phyloP scores from a whole-genome alignment of 2,797 vertebrate genomes.

The Microcaecilia unicolor region DNA sequence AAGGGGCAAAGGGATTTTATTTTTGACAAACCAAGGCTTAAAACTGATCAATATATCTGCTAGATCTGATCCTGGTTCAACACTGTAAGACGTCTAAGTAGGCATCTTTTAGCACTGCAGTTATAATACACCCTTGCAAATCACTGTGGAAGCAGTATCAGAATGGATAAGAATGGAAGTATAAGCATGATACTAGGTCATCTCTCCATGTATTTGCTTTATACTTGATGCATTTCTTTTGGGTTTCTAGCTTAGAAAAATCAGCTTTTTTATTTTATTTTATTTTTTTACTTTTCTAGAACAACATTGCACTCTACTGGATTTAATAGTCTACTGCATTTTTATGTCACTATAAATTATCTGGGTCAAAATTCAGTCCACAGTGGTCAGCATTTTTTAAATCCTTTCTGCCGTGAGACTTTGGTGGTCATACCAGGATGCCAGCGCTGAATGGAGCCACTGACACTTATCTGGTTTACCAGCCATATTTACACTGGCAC shows the following conservation, averaged over 20 bases:
- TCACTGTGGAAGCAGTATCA: conserved; percentile 22
- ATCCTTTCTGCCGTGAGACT: too few species aligned
- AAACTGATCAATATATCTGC: conserved; percentile 38
- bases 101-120: conserved; percentile 40
- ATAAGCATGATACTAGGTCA: conserved; percentile 34
- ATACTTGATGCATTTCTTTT: conserved; percentile 12
- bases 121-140: conserved; percentile 40
- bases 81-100: conserved; percentile 35
- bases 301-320: conserved; percentile 29
- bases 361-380: too few species aligned
- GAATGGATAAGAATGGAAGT: conserved; percentile 38
- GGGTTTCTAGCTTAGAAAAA: background rate
- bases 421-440: too few species aligned
- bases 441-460: too few species aligned
- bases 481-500: too few species aligned
- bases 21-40: conserved; percentile 26
- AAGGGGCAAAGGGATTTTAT: conserved; percentile 19
- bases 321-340: background rate
- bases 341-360: too few species aligned
- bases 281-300: too few species aligned
- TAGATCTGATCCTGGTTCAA: conserved; percentile 33
- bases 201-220: conserved; percentile 18
- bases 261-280: too few species aligned
- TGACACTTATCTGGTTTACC: too few species aligned
- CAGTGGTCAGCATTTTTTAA: too few species aligned